phyloP scores from a whole-genome alignment of 2,113 vertebrate genomes.

The Corythornis madagascariensis region DNA sequence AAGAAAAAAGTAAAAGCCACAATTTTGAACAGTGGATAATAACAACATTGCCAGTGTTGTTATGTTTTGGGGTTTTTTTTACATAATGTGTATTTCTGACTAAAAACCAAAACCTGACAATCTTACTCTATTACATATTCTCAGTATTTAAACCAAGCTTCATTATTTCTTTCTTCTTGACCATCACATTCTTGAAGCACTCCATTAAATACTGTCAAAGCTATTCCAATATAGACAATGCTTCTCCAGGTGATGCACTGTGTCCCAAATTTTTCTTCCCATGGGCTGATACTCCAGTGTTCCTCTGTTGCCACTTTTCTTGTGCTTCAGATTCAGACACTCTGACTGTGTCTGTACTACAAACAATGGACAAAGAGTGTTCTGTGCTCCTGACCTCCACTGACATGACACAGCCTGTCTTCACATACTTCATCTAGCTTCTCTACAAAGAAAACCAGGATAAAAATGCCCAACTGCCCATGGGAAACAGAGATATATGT shows the following conservation, averaged over 20 bases:
- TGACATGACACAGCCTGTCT: background rate
- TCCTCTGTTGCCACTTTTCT: background rate
- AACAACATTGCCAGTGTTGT: background rate
- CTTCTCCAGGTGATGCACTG: background rate
- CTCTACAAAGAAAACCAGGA: background rate
- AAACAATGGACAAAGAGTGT: background rate
- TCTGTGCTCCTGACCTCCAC: background rate
- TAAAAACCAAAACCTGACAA: background rate
- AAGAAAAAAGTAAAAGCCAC: background rate
- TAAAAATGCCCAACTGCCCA: background rate
- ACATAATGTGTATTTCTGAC: background rate
- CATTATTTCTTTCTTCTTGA: background rate
- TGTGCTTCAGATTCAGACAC: background rate
- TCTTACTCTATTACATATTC: background rate
- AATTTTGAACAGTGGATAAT: background rate
- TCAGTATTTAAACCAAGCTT: background rate
- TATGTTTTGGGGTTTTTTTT: background rate
- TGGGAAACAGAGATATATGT: background rate
- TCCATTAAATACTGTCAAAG: background rate
- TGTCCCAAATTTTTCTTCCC: background rate
- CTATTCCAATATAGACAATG: background rate
- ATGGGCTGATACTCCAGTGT: fast-evolving
- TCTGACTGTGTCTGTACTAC: background rate
- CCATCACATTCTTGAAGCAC: background rate
- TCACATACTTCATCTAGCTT: background rate